Evolutionary conservation across 1,140 invertebrate species (phyloP).

Genomic region (Oppia nitens): DNA sequence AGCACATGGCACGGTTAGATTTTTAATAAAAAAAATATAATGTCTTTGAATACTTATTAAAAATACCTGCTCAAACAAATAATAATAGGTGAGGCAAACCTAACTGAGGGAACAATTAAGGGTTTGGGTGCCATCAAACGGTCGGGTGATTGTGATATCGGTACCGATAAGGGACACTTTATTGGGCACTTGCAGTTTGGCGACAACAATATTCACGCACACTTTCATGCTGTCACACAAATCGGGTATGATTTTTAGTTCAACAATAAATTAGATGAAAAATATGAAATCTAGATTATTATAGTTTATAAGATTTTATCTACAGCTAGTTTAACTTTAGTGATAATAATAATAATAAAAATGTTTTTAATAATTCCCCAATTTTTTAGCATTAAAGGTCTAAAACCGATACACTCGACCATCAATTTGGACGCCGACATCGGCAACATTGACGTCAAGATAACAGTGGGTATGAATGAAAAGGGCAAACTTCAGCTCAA

Average conservation of each 20-base stretch:
- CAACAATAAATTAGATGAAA: background rate
- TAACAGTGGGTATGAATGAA: background rate
- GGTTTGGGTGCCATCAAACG: background rate
- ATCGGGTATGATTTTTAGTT: background rate
- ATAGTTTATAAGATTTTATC: no score
- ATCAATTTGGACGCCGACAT: conserved; percentile 3
- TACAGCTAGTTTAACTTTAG: no score
- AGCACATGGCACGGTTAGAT: background rate
- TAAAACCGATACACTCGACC: no score
- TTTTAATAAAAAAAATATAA: background rate
- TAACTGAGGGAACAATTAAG: background rate
- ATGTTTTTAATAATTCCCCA: no score
- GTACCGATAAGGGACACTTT: background rate
- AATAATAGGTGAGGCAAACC: background rate
- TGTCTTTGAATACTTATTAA: background rate
- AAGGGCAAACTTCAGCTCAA: background rate
- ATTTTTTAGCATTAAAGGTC: no score
- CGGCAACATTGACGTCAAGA: conserved; percentile 1
- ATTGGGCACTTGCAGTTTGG: background rate
- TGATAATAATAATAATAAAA: no score
- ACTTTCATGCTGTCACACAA: background rate
- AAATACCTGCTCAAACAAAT: background rate
- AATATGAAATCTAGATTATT: no score
- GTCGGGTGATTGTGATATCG: background rate
- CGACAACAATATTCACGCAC: background rate